A percentile compares a stretch with the other conserved stretches of the same genome.
Evolutionary conservation across 2,888 invertebrate species (phyloP).

Genomic region (Lepetodrilus schrolli): DNA sequence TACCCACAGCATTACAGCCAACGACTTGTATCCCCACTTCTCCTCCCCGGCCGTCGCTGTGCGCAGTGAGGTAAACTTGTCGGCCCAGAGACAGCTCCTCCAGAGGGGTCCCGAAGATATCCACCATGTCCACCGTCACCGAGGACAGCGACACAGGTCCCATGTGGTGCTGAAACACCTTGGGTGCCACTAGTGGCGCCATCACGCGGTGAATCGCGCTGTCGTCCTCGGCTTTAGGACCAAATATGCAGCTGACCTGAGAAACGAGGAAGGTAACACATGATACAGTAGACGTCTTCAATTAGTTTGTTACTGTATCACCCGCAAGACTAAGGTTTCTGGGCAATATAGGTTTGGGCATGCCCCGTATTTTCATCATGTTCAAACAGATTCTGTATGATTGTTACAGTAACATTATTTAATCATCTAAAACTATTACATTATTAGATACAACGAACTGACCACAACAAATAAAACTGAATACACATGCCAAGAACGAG

Average conservation of each 20-base stretch:
- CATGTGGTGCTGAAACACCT: background rate
- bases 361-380: no score
- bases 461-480: no score
- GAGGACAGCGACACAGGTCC: background rate
- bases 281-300: no score
- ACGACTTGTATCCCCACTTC: background rate
- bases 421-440: no score
- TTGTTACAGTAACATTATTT: no score
- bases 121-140: background rate
- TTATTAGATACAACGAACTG: no score
- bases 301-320: no score
- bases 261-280: background rate
- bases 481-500: no score
- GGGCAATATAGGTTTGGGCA: no score
- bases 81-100: background rate
- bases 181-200: background rate
- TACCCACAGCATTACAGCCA: conserved; percentile 2
- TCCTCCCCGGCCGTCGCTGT: background rate
- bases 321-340: no score
- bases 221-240: background rate
- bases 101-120: background rate
- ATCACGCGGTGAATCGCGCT: background rate
- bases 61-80: background rate
- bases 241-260: background rate
- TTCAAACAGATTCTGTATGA: no score